Base-by-base conservation (phyloP, 1,140 invertebrate species). In the Drosophila nikananu region DNA sequence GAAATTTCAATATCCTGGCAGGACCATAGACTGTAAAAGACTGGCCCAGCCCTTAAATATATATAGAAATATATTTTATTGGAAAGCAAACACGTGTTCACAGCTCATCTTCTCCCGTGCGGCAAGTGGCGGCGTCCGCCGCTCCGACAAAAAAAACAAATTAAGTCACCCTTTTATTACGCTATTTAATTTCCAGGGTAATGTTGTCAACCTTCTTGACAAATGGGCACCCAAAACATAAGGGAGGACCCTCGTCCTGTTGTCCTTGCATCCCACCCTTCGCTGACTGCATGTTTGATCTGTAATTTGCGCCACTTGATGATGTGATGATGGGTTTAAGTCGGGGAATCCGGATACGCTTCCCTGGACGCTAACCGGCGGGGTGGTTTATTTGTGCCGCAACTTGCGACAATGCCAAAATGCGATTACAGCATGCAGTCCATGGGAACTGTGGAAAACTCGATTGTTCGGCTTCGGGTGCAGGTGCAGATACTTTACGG, bases 111-210 rank as follows among this genome's bases (percentile, higher is more conserved):
- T 66, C 41, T 52, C 67, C 54, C 5, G 44, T 42, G 37, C 17
- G 52, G 55, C 70, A 73, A 73, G 70, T 73, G 70, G 52, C 37
- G 25, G 21, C 39, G 35, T 60, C 13, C 23, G 23, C 32, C 35
- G 30, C 17, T 70, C 6, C n/a, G 30, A 52, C 19, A 4, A 46
- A 72, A 79, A 84, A 84, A 84, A 83, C 72, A 84, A 84, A 84
- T 84, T 72, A 84, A 84, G 80, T 83, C 80, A 84, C 81, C 81
- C 81, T 84, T 84, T 80, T 78, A 80, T 70, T 73, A 66, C 77
- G 77, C 71, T 77, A 83, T 84, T 84, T 84, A 83, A 84, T 84
- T 79, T 79, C 54, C 76, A 71, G 66, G 65, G 77, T 76, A 76
- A 77, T 83, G 67, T 82, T 82, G 80, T 76, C 79, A 81, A 72